Conservation (phyloP, 2,797 vertebrate species). For the Cichlasoma orientale region DNA sequence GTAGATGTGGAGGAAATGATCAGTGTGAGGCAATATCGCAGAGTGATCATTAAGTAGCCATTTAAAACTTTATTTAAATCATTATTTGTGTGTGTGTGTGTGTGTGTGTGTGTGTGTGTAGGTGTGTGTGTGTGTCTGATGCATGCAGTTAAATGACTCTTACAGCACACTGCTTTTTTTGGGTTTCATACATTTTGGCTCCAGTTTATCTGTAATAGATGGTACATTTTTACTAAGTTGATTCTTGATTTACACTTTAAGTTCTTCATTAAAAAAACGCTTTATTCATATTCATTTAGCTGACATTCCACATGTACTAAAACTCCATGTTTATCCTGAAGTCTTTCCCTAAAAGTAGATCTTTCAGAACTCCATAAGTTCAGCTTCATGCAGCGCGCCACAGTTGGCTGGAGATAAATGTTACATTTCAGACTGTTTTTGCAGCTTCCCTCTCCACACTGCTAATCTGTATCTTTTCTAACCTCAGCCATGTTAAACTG, state of each 20-base stretch:
- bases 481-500: neutral
- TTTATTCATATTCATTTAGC: neutral
- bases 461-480: conserved; percentile 2
- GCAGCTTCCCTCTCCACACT: neutral
- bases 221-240: neutral
- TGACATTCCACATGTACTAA: neutral
- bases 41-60: neutral
- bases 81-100: neutral
- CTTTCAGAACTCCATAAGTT: neutral
- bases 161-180: neutral
- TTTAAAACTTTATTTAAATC: neutral
- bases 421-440: neutral
- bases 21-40: neutral
- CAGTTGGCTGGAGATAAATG: neutral
- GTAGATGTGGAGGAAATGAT: neutral
- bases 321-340: neutral
- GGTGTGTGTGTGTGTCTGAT: neutral
- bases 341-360: neutral
- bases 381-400: neutral
- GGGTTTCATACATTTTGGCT: neutral
- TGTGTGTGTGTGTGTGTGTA: neutral
- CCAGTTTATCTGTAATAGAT: neutral
- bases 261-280: neutral
- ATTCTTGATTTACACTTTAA: neutral
- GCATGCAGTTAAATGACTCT: neutral